Evolutionary conservation across 1,140 invertebrate species (phyloP), one percentile per base, ranked within the genome.

Genomic region (Neocloeon triangulifer): DNA sequence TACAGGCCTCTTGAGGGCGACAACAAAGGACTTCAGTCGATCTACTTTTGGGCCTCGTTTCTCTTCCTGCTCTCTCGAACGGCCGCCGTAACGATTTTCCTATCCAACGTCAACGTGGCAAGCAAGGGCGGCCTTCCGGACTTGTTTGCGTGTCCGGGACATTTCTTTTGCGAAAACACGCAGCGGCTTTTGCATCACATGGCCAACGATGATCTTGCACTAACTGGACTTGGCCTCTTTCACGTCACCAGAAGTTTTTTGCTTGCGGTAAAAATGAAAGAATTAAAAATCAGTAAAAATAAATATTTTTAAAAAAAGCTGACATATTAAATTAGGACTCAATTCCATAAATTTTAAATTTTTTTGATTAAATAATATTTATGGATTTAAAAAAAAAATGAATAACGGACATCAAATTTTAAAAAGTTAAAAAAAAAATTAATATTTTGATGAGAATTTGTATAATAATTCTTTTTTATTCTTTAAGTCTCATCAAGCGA

Each of bases 211-310:
- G 39, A 42, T 32, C 36, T 44, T 9, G 36, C 39, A 4, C 29
- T 46, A 12, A 46, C 44, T 1, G 44, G 44, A 7, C 31, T 44
- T 13, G 41, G 40, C 27, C 42, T 46, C 42, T 46, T 46, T 32
- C 36, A 34, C 12, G 41, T 46, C 14, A 44, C 44, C 5, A 30
- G 44, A 10, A 44, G 43, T 33, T 46, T 46, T 26, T 29, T 46
- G 14, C 34, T 46, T 4, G 44, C 42, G 14, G 44, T 46, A 38
- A 46, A 43, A 42, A 27, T n/a, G n/a, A 16, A n/a, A 12, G 13
- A 4, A n/a, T n/a, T n/a, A n/a, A n/a, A n/a, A n/a, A 32, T 30
- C n/a, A 7, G 27, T 29, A 6, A n/a, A 12, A 13, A 17, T 31
- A 5, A 14, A 12, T 29, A 12, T 9, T 7, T n/a, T 5, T 13